Evolutionary conservation across 2,888 invertebrate species (phyloP).

Genomic region (Tryphoninae sp.): DNA sequence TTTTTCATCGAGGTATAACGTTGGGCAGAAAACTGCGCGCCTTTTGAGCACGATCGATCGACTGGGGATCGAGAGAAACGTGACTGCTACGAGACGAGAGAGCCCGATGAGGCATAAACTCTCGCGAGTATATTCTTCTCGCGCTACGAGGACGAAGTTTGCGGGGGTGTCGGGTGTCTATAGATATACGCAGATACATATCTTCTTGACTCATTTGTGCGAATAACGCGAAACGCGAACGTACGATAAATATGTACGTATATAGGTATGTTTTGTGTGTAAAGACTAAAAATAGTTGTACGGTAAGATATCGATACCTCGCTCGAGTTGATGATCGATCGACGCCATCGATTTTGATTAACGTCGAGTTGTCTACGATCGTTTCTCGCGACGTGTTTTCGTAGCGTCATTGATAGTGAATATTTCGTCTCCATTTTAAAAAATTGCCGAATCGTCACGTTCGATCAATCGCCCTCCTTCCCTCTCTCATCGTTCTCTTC

Average conservation of each 20-base stretch:
- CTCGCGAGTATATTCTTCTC: conserved; percentile 36
- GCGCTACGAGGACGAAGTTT: conserved; percentile 18
- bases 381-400: neutral
- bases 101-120: conserved; percentile 36
- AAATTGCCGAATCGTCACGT: neutral
- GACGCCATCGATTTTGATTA: conserved; percentile 48
- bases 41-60: conserved; percentile 47
- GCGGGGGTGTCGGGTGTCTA: conserved; percentile 46
- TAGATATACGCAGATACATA: conserved; percentile 44
- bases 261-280: neutral
- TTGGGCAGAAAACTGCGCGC: conserved; percentile 6
- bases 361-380: conserved; percentile 34
- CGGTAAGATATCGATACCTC: conserved; percentile 41
- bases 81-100: conserved; percentile 50
- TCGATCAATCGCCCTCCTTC: neutral
- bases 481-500: neutral
- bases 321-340: conserved; percentile 52
- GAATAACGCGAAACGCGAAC: conserved; percentile 48
- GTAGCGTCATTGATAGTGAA: neutral
- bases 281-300: conserved; percentile 25
- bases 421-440: neutral
- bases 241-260: neutral
- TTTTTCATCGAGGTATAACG: conserved; percentile 31
- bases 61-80: conserved; percentile 40
- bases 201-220: conserved; percentile 56